Evolutionary conservation across 2,113 vertebrate genomes (phyloP).

Genomic region (Pristiophorus japonicus): DNA sequence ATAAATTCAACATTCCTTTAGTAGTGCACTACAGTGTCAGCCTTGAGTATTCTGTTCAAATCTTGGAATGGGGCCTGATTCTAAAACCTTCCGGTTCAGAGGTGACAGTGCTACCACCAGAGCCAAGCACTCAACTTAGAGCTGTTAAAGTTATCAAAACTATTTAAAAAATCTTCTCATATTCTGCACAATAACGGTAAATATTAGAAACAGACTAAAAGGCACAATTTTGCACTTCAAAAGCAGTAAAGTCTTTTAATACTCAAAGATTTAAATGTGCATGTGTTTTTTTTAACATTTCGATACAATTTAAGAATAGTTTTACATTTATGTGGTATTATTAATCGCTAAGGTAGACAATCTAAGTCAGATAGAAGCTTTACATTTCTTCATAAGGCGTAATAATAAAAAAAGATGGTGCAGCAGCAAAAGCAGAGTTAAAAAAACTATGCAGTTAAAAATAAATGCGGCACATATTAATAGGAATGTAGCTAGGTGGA

Average conservation of each 20-base stretch:
- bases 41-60: background rate
- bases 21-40: background rate
- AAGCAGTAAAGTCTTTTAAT: background rate
- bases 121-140: background rate
- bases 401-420: background rate
- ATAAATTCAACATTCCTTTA: background rate
- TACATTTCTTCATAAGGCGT: background rate
- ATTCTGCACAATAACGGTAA: background rate
- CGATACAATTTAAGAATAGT: background rate
- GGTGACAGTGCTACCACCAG: background rate
- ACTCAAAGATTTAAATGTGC: background rate
- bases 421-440: background rate
- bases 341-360: background rate
- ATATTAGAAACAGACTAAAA: background rate
- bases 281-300: background rate
- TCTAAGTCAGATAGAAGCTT: background rate
- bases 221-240: background rate
- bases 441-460: background rate
- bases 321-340: background rate
- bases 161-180: background rate
- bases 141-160: background rate
- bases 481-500: background rate
- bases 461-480: background rate
- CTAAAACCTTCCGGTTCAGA: background rate
- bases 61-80: background rate